phyloP scores from a whole-genome alignment of 37 sponge, comb jelly and placozoan genomes.

The Aplysina aerophoba region DNA sequence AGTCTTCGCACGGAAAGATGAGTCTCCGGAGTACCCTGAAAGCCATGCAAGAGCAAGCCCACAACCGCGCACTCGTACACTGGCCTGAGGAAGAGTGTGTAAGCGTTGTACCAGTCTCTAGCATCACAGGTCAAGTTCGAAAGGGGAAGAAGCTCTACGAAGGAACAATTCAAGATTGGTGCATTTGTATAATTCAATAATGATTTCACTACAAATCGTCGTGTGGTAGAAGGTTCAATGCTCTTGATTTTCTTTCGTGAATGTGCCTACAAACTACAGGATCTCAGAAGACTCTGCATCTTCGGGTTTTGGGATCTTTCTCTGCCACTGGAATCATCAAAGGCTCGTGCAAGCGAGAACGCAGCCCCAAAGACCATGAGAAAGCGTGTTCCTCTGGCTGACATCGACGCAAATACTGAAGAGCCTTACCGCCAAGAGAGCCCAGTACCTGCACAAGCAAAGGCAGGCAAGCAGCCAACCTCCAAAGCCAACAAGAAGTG shows the following conservation, averaged over 20 bases:
- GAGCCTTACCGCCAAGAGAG: background rate
- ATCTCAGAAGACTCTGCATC: conserved; percentile 3
- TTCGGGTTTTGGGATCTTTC: background rate
- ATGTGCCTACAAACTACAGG: background rate
- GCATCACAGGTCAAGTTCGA: background rate
- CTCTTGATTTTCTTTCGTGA: background rate
- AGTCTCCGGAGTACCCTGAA: conserved; percentile 3
- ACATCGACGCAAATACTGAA: background rate
- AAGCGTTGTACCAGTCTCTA: background rate
- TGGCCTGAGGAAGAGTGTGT: conserved; percentile 1
- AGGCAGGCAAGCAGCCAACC: background rate
- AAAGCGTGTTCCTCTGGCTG: background rate
- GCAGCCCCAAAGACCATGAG: background rate
- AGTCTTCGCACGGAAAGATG: conserved; percentile 3
- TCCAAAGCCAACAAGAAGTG: background rate
- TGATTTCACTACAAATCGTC: conserved; percentile 3
- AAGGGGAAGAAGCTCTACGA: background rate
- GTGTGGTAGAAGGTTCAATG: background rate
- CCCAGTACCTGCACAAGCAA: background rate
- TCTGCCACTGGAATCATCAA: background rate
- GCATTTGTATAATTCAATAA: background rate
- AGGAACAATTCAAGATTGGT: conserved; percentile 3
- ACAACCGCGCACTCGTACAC: background rate
- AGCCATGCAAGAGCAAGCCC: background rate
- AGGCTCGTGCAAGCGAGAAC: background rate